Evolutionary conservation across 2,797 vertebrate genomes (phyloP).

Genomic region (Eulemur albifrons): DNA sequence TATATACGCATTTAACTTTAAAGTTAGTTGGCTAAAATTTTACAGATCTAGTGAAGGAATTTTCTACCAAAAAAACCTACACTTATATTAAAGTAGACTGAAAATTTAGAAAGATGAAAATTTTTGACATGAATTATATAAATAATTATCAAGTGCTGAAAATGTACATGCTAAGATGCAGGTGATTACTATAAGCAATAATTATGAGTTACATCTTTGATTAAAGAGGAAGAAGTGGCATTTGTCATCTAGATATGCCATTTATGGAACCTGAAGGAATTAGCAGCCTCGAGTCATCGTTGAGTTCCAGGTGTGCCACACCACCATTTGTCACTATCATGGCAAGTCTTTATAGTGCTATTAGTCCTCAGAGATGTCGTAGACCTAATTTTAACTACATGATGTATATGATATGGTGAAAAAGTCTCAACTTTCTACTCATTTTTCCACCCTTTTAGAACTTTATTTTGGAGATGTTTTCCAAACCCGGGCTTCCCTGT

Average conservation of each 20-base stretch:
- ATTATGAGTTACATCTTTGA: neutral
- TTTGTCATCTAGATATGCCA: neutral
- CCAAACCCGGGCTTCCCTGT: neutral
- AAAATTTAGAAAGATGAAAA: neutral
- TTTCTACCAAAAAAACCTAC: neutral
- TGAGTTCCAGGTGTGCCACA: no score
- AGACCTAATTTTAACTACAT: neutral
- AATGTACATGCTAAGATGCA: neutral
- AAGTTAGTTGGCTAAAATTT: neutral
- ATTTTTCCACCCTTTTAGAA: neutral
- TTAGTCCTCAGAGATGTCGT: neutral
- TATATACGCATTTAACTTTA: neutral
- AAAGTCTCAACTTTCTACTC: neutral
- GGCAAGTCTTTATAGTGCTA: neutral
- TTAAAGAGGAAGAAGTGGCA: neutral
- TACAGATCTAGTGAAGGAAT: neutral
- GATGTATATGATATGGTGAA: neutral
- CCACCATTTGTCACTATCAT: neutral
- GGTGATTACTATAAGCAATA: neutral
- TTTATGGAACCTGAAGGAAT: neutral
- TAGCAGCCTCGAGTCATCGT: neutral
- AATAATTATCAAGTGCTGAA: neutral
- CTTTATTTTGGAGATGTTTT: neutral
- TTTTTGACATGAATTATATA: neutral
- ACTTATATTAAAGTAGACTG: neutral